Base-by-base conservation (phyloP, 2,113 vertebrate species). In the Eupsittula cactorum region DNA sequence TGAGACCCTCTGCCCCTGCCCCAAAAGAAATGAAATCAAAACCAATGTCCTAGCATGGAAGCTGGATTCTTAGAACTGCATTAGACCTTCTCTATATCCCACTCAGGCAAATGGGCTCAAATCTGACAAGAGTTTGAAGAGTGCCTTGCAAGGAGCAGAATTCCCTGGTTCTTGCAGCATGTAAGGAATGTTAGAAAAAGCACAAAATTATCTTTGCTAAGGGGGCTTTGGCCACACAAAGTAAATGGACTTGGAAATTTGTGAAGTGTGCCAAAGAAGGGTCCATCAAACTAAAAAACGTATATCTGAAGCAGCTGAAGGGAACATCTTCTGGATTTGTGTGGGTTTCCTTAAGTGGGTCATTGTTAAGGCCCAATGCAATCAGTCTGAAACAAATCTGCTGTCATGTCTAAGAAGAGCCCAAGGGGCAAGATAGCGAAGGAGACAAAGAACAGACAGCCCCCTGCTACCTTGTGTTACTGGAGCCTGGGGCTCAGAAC, bases 21-120 rank as follows among this genome's bases (percentile, higher is more conserved):
- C 7, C 0, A 9, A 33, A 53, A 16, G 5, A 11, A 31, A 23
- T 0, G 21, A 14, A 55, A 6, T 9, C 9, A 46, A 13, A 65
- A 19, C 3, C 2, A n/a, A 29, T 39, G 25, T 57, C 13, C 67
- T 35, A 68, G 28, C 33, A 35, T 18, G 13, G 41, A 81, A 81
- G 31, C 29, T 81, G 49, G 29, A 47, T 14, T 86, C 46, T 74
- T 44, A 65, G n/a, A 86, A 33, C 35, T 74, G 44, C 44, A 37
- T 68, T 63, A 60, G n/a, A 75, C 79, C 50, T 52, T 74, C 29
- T 47, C 42, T 71, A 11, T 5, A 7, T 70, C 88, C 55, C 44
- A 7, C 6, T 8, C 28, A 69, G 59, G 35, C 39, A 80, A 91
- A 52, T 5, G n/a, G 29, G 44, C 47, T 88, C 9, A 46, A 63